Conservation (phyloP, 2,113 vertebrate genomes). For the Ammospiza caudacuta region DNA sequence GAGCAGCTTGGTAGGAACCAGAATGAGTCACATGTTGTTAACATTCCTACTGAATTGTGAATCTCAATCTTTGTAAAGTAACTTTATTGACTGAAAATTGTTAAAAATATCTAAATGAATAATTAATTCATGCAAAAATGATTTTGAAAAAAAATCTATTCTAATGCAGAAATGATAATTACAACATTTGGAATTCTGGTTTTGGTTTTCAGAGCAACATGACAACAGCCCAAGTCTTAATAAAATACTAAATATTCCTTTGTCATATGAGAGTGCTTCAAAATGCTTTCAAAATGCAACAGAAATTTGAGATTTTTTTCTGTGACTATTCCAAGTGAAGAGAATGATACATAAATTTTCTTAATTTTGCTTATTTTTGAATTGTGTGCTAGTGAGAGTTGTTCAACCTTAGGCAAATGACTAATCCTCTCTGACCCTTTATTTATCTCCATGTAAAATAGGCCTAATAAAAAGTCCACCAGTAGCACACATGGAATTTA, state of each 20-base stretch:
- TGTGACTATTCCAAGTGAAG: background rate
- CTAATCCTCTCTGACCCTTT: background rate
- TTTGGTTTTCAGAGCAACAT: background rate
- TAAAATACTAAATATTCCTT: background rate
- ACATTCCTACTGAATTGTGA: background rate
- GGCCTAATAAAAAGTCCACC: background rate
- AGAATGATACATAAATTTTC: background rate
- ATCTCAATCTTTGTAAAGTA: background rate
- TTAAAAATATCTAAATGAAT: background rate
- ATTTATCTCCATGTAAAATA: background rate
- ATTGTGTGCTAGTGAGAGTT: background rate
- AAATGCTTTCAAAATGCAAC: background rate
- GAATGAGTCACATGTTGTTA: background rate
- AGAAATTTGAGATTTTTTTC: background rate
- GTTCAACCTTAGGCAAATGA: background rate
- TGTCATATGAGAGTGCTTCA: background rate
- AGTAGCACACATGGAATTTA: background rate
- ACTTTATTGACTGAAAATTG: background rate
- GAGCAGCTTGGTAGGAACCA: background rate
- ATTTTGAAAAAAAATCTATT: background rate
- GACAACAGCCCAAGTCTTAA: background rate
- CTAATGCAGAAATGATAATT: background rate
- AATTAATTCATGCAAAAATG: accelerated
- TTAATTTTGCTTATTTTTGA: background rate
- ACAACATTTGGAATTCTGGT: background rate